Evolutionary conservation across 2,113 vertebrate genomes (phyloP), one percentile per base, ranked within the genome.

Genomic region (Thamnophis sirtalis): DNA sequence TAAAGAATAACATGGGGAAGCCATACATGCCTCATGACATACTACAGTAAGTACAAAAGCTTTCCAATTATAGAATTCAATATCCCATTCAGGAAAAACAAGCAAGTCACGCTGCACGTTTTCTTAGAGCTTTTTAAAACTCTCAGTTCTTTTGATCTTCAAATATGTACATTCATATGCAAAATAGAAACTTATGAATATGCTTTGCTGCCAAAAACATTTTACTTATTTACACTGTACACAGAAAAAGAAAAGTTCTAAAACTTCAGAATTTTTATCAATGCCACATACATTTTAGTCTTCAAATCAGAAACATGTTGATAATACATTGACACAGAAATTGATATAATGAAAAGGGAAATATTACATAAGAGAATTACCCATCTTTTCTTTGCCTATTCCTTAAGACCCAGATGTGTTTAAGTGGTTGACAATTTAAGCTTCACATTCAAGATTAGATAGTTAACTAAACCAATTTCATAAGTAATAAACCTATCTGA

Each of bases 51-150:
- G 15, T 58, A 85, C 93, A 73, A 85, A 80, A 54, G 86, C 53
- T 95, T 60, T n/a, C 90, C 93, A 10, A 87, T 9, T 17, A 17
- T n/a, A 54, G 22, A n/a, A 60, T 60, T 80, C 9, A 88, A 84
- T 86, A 93, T 21, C 51, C 89, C n/a, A 73, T 89, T 84, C 56
- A 22, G 19, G 50, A n/a, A 92, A 85, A 49, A 48, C 9, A 49
- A 85, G 93, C 56, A 19, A 90, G 94, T 80, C 3, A 85, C 3
- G 43, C 0, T 48, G 28, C 90, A n/a, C 1, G 33, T 63, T 91
- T 90, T 88, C 10, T 90, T 0, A 84, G 15, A 13, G 50, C 50
- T 9, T 90, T 92, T 91, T 89, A 58, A 95, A 89, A 48, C 58
- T 87, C 55, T 91, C 53, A 11, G 11, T 15, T 87, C 13, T 38